Evolutionary conservation across 2,797 vertebrate genomes (phyloP).

Genomic region (Spea hammondii): DNA sequence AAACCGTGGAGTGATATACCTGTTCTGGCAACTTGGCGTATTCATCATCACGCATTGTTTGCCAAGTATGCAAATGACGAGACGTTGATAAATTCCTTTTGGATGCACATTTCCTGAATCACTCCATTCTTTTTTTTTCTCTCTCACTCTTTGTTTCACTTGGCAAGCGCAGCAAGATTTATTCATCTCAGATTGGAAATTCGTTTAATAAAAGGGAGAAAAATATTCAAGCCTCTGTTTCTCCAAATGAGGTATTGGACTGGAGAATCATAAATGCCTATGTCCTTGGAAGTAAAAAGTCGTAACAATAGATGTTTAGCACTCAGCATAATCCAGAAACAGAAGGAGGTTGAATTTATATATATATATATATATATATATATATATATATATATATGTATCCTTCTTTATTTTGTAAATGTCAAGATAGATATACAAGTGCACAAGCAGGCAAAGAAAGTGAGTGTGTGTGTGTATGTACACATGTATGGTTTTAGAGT

Average conservation of each 20-base stretch:
- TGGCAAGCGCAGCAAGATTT: constrained; percentile 61
- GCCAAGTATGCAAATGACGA: constrained; percentile 74
- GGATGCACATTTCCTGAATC: constrained; percentile 60
- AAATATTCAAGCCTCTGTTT: constrained; percentile 12
- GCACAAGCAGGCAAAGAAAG: not conserved
- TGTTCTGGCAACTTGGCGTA: constrained; percentile 62
- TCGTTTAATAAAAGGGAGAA: constrained; percentile 14
- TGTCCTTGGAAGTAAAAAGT: too few species aligned
- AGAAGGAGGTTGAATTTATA: too few species aligned
- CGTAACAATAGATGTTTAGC: too few species aligned
- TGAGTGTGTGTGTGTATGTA: not conserved
- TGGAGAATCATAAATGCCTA: too few species aligned
- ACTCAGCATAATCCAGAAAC: too few species aligned
- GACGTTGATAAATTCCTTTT: constrained; percentile 72
- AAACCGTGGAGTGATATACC: constrained; percentile 70
- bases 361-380: too few species aligned
- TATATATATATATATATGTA: too few species aligned
- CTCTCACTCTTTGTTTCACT: constrained; percentile 64
- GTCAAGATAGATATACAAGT: too few species aligned
- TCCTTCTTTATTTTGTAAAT: too few species aligned
- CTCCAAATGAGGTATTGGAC: too few species aligned
- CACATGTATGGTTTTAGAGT: not conserved
- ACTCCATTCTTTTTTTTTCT: constrained; percentile 62
- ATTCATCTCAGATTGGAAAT: constrained; percentile 60
- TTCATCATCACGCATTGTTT: constrained; percentile 64